A percentile compares a stretch with the other conserved stretches of the same genome.
Conservation (phyloP, 2,797 vertebrate genomes). For the Mormyrops boulengeri region DNA sequence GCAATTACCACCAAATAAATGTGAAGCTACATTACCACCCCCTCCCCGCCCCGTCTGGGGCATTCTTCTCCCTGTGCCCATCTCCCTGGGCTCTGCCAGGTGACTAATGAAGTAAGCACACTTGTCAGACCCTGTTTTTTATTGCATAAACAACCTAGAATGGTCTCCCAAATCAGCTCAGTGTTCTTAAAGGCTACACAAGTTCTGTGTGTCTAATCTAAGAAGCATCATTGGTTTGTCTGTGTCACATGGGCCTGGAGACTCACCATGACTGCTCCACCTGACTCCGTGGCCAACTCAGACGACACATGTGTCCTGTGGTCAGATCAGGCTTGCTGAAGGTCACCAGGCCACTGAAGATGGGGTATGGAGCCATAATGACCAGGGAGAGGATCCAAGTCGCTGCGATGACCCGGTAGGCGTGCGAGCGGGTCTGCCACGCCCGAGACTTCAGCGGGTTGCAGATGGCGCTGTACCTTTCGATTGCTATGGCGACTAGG, state of each 20-base stretch:
- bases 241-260: not conserved
- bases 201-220: not conserved
- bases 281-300: slow-evolving; percentile 66
- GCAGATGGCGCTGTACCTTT: slow-evolving; percentile 93
- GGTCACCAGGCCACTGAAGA: slow-evolving; percentile 68
- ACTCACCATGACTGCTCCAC: slow-evolving; percentile 80
- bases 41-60: not conserved
- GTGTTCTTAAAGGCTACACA: not conserved
- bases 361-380: slow-evolving; percentile 86
- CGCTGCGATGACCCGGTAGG: slow-evolving; percentile 78
- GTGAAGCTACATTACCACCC: not conserved
- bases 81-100: slow-evolving; percentile 3
- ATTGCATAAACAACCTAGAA: not conserved
- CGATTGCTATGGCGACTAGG: slow-evolving; percentile 90
- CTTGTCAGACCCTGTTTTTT: not conserved
- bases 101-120: not conserved
- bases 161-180: not conserved
- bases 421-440: slow-evolving; percentile 95
- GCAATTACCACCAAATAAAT: slow-evolving; percentile 12
- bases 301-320: slow-evolving; percentile 67
- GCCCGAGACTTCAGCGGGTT: slow-evolving; percentile 84
- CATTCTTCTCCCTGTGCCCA: not conserved
- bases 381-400: slow-evolving; percentile 82
- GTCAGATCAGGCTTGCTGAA: slow-evolving; percentile 40
- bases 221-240: not conserved